Conservation (phyloP, 2,797 vertebrate species). For the Potorous gilbertii region DNA sequence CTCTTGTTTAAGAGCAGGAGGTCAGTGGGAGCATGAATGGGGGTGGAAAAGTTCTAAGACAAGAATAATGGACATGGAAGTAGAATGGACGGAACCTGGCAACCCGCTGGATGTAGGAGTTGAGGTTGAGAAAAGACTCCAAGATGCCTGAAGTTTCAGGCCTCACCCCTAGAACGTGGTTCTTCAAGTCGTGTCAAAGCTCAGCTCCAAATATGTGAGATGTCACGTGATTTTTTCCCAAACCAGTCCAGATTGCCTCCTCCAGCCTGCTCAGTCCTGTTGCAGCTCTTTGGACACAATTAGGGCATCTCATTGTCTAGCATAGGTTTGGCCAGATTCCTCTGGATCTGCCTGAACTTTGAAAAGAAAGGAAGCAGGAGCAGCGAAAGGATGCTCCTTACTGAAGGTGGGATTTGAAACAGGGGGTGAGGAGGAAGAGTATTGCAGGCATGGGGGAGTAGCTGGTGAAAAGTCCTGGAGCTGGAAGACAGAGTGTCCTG, state of each 20-base stretch:
- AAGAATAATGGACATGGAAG: neutral
- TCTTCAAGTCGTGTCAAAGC: neutral
- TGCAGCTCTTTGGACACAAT: neutral
- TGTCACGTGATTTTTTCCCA: neutral
- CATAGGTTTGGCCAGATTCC: neutral
- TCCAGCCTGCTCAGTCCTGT: neutral
- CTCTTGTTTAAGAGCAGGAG: neutral
- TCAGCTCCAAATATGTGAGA: neutral
- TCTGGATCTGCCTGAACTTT: neutral
- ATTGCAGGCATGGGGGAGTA: neutral
- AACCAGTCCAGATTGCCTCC: neutral
- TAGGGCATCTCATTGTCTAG: neutral
- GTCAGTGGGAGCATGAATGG: neutral
- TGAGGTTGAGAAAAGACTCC: neutral
- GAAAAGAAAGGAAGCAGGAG: conserved; percentile 15
- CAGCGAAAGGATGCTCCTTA: neutral
- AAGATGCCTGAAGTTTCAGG: neutral
- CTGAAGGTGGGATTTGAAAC: neutral
- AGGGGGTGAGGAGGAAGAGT: neutral
- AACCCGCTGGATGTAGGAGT: neutral
- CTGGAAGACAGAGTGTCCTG: neutral
- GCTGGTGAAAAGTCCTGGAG: neutral
- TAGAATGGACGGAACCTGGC: neutral
- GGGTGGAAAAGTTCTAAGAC: neutral
- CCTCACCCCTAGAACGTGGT: neutral